Evolutionary conservation across 2,797 vertebrate genomes (phyloP), one percentile per base, ranked within the genome.

Genomic region (Poecilia picta): DNA sequence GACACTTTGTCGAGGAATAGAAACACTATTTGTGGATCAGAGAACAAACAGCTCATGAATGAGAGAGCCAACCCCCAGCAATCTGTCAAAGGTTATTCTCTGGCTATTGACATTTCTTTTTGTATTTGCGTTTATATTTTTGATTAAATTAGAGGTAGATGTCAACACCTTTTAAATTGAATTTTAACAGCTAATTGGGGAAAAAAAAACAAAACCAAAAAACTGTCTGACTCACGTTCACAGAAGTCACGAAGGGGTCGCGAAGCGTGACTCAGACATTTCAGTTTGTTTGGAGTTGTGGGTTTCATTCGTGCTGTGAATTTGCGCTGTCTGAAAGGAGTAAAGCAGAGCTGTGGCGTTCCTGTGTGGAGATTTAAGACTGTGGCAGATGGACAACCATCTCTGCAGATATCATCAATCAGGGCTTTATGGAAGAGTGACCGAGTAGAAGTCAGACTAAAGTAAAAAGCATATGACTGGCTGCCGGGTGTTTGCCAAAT

Each of bases 381-480:
- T 36, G 43, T 85, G 79, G 82, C 71, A 83, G 85, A 89, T 91
- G 87, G 81, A 89, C 86, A 84, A 77, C 85, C 77, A 87, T 89
- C 82, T 90, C 90, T 91, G 89, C 84, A 87, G 86, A 83, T 78
- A 79, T 87, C 78, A 87, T 91, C 86, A 90, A 89, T 93, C 90
- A 89, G 88, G 84, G 68, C 81, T 91, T 92, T 93, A 89, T 89
- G 84, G 86, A 85, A 74, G 86, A 86, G 75, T 80, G 81, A 86
- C 85, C 73, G 81, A 84, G 89, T 79, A 84, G 85, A 88, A 92
- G 87, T 89, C 88, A 85, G 80, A 90, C 85, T 62, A 73, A 82
- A 89, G 88, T 84, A 79, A 89, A 91, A 89, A 86, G 83, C 81
- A 79, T 82, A 91, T 83, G 87, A 90, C 88, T 86, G 83, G 80